These are phyloP conservation scores for Lethenteron camtschaticum DNA, from an alignment of 2,113 vertebrate genomes.

Conservation along the genomic window DNA sequence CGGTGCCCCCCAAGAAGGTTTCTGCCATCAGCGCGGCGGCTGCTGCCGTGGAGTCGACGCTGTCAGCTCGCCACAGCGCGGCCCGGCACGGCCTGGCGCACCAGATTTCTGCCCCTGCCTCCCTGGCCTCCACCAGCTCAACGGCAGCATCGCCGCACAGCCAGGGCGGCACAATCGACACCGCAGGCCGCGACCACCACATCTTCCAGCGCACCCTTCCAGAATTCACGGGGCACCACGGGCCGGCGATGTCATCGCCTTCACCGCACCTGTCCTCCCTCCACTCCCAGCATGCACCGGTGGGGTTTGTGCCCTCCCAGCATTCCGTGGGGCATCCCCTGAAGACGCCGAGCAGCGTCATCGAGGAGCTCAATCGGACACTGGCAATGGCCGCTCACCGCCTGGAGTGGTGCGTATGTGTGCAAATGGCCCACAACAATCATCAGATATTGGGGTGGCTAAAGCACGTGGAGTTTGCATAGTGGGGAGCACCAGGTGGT, in stretches of 20 bases:
- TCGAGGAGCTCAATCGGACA: constrained; percentile 4
- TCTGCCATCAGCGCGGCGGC: background rate
- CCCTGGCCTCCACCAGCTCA: background rate
- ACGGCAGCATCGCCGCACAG: background rate
- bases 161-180: background rate
- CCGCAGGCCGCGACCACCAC: too few species aligned
- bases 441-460: too few species aligned
- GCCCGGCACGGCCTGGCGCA: constrained; percentile 1
- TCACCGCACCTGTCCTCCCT: too few species aligned
- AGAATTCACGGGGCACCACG: background rate
- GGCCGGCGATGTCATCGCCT: background rate
- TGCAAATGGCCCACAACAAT: too few species aligned
- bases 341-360: constrained; percentile 2
- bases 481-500: too few species aligned
- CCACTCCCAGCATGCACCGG: constrained; percentile 1
- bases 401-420: background rate
- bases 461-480: too few species aligned
- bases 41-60: constrained; percentile 4
- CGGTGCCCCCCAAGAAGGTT: constrained; percentile 3
- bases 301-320: background rate
- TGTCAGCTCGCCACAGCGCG: background rate
- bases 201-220: too few species aligned
- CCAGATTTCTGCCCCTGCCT: constrained; percentile 1
- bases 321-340: background rate
- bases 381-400: background rate